phyloP scores from a whole-genome alignment of 2,888 invertebrate species.

The Spilosoma lubricipeda region DNA sequence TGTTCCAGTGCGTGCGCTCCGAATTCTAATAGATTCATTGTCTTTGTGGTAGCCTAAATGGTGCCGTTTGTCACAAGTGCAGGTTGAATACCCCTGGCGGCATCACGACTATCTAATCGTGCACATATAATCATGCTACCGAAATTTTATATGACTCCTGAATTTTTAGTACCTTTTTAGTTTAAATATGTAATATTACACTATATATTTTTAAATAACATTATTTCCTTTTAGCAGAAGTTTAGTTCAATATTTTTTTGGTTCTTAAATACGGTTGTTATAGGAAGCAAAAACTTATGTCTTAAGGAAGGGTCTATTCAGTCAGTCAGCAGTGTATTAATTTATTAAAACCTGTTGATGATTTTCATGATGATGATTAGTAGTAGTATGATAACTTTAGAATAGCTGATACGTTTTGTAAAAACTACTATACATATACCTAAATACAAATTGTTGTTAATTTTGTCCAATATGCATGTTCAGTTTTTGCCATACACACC shows the following conservation, averaged over 20 bases:
- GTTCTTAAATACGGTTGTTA: too few relatives aligned
- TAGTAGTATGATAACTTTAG: too few relatives aligned
- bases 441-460: neutral
- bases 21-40: conserved; percentile 80
- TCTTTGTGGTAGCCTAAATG: conserved; percentile 59
- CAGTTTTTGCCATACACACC: neutral
- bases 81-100: conserved; percentile 52
- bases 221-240: neutral
- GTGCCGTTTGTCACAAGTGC: conserved; percentile 60
- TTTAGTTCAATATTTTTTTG: too few relatives aligned
- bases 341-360: too few relatives aligned
- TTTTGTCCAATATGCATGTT: neutral
- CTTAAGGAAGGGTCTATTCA: too few relatives aligned
- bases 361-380: too few relatives aligned
- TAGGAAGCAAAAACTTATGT: too few relatives aligned
- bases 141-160: conserved; percentile 48
- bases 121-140: conserved; percentile 44
- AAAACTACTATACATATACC: too few relatives aligned
- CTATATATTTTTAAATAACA: neutral
- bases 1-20: conserved; percentile 58
- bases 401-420: too few relatives aligned
- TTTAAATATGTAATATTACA: neutral
- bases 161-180: conserved; percentile 14
- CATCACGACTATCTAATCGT: conserved; percentile 42
- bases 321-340: too few relatives aligned